Evolutionary conservation across 2,113 vertebrate species (phyloP).

Genomic region (Dipodomys spectabilis): DNA sequence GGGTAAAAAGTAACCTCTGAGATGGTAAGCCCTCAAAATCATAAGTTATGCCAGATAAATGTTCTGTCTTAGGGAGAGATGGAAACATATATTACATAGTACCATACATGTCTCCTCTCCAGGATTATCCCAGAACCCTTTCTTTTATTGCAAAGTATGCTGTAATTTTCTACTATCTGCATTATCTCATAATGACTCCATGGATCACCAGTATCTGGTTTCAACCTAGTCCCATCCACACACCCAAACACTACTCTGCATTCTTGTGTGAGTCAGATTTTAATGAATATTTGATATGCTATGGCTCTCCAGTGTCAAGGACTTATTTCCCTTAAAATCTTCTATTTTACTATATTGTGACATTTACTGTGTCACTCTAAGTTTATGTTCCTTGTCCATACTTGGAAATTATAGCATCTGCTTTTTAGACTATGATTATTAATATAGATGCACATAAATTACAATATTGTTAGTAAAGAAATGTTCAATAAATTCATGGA

Average conservation of each 20-base stretch:
- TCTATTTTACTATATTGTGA: background rate
- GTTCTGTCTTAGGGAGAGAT: background rate
- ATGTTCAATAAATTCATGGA: background rate
- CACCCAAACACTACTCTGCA: background rate
- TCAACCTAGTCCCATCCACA: background rate
- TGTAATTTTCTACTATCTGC: background rate
- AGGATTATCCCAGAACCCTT: background rate
- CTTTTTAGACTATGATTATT: background rate
- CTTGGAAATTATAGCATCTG: background rate
- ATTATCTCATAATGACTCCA: background rate
- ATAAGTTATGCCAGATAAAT: background rate
- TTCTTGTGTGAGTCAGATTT: background rate
- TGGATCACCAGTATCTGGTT: background rate
- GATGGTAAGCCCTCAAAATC: background rate
- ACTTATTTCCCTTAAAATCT: background rate
- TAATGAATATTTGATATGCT: background rate
- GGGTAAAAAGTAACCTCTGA: background rate
- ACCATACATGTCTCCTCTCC: background rate
- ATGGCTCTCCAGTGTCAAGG: background rate
- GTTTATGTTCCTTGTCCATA: background rate
- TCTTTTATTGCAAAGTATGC: background rate
- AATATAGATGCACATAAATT: background rate
- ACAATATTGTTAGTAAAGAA: background rate
- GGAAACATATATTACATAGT: background rate
- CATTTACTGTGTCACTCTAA: background rate